Percentiles rank a stretch among this genome's conserved stretches.
Conservation (phyloP, 1,140 invertebrate genomes). For the Scaptomyza pallida region DNA sequence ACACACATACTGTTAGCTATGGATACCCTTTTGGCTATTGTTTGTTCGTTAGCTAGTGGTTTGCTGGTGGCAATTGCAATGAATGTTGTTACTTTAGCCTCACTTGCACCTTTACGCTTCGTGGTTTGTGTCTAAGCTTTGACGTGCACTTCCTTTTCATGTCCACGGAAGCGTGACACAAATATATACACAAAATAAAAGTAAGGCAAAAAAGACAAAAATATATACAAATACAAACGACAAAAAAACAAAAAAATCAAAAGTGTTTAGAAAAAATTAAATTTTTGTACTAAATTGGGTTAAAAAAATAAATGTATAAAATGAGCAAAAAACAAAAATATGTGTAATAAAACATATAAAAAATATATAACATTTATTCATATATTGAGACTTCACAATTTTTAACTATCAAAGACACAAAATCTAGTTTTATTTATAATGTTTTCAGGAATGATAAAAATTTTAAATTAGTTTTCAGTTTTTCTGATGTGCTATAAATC, state of each 20-base stretch:
- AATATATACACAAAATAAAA: too few relatives aligned
- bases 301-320: too few relatives aligned
- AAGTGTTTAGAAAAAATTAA: background rate
- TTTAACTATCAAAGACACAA: too few relatives aligned
- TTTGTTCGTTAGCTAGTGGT: slow-evolving; percentile 38
- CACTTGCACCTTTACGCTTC: slow-evolving; percentile 82
- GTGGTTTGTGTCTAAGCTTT: slow-evolving; percentile 82
- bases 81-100: slow-evolving; percentile 79
- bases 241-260: slow-evolving; percentile 5
- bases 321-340: too few relatives aligned
- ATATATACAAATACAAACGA: background rate
- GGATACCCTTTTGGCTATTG: slow-evolving; percentile 60
- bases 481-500: too few relatives aligned
- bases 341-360: too few relatives aligned
- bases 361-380: too few relatives aligned
- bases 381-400: too few relatives aligned
- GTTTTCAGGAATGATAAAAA: too few relatives aligned
- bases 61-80: slow-evolving; percentile 72
- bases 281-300: background rate
- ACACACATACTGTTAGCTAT: slow-evolving; percentile 17
- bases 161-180: slow-evolving; percentile 69
- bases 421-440: too few relatives aligned
- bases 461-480: too few relatives aligned
- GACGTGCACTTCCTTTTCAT: slow-evolving; percentile 83
- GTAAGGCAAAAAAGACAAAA: slow-evolving; percentile 35